These are phyloP conservation scores for Leptinotarsa lineolata DNA, from an alignment of 1,140 invertebrate species.

Conservation along the genomic window DNA sequence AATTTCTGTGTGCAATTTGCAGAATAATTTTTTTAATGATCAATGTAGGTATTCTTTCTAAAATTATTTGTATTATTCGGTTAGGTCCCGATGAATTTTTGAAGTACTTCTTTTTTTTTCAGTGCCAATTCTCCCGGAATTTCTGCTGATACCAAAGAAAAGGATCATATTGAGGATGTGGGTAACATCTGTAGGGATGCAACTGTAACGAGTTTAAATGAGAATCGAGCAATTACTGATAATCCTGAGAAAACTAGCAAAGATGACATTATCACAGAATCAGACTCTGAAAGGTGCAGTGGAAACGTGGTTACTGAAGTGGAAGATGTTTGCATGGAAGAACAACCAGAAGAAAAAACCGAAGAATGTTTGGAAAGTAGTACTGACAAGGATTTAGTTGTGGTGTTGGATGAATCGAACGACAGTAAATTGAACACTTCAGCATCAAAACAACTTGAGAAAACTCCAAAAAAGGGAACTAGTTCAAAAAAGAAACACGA, in stretches of 20 bases:
- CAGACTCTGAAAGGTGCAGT: slow-evolving; percentile 66
- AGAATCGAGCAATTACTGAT: too few species aligned
- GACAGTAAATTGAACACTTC: slow-evolving; percentile 41
- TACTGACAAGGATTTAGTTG: neutral
- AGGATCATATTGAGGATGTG: slow-evolving; percentile 43
- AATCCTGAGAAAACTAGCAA: slow-evolving; percentile 46
- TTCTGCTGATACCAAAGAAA: slow-evolving; percentile 33
- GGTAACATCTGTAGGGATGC: too few species aligned
- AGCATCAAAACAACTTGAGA: slow-evolving; percentile 10
- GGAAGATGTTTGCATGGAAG: slow-evolving; percentile 53
- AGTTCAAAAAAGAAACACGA: slow-evolving; percentile 58
- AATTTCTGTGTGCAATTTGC: too few species aligned
- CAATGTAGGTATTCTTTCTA: neutral
- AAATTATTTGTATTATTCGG: slow-evolving; percentile 5
- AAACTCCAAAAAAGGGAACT: slow-evolving; percentile 51
- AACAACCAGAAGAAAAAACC: slow-evolving; percentile 11
- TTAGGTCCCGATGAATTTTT: neutral
- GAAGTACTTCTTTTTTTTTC: slow-evolving; percentile 4
- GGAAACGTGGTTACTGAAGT: slow-evolving; percentile 69
- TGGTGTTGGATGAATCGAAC: too few species aligned
- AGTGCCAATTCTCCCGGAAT: neutral
- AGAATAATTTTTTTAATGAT: neutral
- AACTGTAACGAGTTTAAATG: too few species aligned
- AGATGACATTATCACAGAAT: slow-evolving; percentile 58
- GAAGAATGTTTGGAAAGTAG: neutral